Evolutionary conservation across 2,113 vertebrate genomes (phyloP).

Genomic region (Setophaga coronata): DNA sequence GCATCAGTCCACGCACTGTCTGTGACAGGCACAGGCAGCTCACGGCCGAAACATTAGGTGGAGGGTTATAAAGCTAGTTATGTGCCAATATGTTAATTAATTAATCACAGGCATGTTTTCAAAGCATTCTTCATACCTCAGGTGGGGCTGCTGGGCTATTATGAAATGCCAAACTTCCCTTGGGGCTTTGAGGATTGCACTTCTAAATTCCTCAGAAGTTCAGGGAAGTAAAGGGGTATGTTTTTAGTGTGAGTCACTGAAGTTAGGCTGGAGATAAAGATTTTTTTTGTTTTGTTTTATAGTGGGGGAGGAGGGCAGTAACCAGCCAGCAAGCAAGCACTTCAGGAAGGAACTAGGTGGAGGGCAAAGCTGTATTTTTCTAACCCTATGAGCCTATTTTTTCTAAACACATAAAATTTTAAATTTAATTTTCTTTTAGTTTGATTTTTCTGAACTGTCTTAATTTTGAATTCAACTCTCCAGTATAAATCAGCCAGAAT

Average conservation of each 20-base stretch:
- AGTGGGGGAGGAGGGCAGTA: background rate
- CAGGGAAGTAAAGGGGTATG: conserved; percentile 67
- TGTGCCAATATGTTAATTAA: conserved; percentile 66
- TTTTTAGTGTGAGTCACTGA: conserved; percentile 59
- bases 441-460: background rate
- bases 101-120: conserved; percentile 61
- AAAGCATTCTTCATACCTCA: conserved; percentile 65
- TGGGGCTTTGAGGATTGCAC: conserved; percentile 35
- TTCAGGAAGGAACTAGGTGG: conserved; percentile 1
- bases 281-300: conserved; percentile 47
- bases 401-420: background rate
- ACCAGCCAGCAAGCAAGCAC: background rate
- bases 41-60: conserved; percentile 31
- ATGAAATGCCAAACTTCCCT: conserved; percentile 58
- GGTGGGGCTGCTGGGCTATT: conserved; percentile 59
- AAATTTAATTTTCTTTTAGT: background rate
- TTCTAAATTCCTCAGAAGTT: conserved; percentile 60
- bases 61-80: conserved; percentile 42
- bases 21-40: conserved; percentile 46
- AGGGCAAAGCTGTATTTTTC: conserved; percentile 1
- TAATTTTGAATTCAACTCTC: background rate
- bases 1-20: conserved; percentile 12
- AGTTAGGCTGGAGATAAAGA: conserved; percentile 47
- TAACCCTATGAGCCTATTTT: background rate
- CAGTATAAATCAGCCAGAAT: background rate